phyloP scores from a whole-genome alignment of 2,113 vertebrate genomes.

The Eulacestoma nigropectus region DNA sequence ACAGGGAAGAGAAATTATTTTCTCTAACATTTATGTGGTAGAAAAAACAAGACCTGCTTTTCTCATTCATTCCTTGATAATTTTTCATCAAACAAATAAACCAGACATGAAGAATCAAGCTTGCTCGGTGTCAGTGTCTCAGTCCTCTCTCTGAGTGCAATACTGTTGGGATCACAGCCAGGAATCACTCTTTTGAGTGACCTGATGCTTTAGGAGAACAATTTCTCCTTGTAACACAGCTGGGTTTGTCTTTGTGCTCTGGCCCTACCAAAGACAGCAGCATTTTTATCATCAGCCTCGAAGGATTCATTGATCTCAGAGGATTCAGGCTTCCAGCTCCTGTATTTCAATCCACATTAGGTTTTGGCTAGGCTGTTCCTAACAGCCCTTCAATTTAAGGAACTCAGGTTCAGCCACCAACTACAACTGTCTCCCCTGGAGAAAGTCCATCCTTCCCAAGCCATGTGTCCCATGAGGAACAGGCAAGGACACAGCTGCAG shows the following conservation, averaged over 20 bases:
- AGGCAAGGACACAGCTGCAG: not conserved
- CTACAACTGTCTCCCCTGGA: not conserved
- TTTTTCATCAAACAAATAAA: not conserved
- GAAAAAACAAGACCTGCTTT: not conserved
- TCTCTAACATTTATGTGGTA: not conserved
- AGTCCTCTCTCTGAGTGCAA: not conserved
- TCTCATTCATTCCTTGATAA: fast-evolving
- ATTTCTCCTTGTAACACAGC: not conserved
- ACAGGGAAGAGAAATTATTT: not conserved
- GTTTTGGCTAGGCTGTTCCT: not conserved
- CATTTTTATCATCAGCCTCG: not conserved
- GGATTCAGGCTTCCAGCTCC: not conserved
- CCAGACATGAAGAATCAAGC: not conserved
- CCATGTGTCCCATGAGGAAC: fast-evolving
- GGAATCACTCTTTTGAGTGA: not conserved
- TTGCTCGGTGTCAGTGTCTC: not conserved
- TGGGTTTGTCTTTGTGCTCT: not conserved
- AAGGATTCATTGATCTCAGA: not conserved
- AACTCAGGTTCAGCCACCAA: not conserved
- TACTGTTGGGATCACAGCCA: not conserved
- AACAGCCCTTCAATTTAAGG: not conserved
- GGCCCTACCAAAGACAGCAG: fast-evolving
- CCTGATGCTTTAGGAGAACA: not conserved
- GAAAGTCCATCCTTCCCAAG: not conserved
- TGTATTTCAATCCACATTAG: not conserved